Conservation (phyloP, 2,888 invertebrate species). For the Tricholauxania praeusta region DNA sequence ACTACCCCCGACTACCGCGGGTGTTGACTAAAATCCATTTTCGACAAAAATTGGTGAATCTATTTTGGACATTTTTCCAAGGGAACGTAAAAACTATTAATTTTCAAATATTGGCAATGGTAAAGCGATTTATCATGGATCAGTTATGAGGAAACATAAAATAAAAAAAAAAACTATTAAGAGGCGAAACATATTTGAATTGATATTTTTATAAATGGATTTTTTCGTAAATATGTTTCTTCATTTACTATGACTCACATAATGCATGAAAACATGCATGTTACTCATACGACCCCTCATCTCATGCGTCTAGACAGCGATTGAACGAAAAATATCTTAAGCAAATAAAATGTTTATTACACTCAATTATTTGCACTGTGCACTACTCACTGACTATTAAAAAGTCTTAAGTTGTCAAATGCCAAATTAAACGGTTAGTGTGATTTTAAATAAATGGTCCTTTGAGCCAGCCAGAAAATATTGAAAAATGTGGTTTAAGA, state of each 20-base stretch:
- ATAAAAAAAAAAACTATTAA: no score
- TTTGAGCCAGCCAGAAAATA: neutral
- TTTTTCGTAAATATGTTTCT: no score
- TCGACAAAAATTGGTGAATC: no score
- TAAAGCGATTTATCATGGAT: no score
- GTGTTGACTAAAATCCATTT: no score
- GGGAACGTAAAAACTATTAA: no score
- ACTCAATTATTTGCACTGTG: neutral
- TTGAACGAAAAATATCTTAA: neutral
- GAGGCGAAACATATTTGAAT: no score
- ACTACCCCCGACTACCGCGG: no score
- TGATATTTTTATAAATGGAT: no score
- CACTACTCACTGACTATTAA: neutral
- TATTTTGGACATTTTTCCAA: no score
- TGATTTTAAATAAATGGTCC: neutral
- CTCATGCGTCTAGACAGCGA: neutral
- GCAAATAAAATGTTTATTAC: neutral
- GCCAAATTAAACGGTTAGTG: neutral
- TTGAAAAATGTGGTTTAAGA: neutral
- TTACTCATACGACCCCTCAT: slow-evolving; percentile 19
- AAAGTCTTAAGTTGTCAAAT: neutral
- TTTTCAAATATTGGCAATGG: no score
- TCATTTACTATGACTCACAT: neutral
- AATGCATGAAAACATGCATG: slow-evolving; percentile 1
- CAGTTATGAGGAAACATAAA: no score